Evolutionary conservation across 2,797 vertebrate genomes (phyloP), one percentile per base, ranked within the genome.

Genomic region (Notamacropus eugenii): DNA sequence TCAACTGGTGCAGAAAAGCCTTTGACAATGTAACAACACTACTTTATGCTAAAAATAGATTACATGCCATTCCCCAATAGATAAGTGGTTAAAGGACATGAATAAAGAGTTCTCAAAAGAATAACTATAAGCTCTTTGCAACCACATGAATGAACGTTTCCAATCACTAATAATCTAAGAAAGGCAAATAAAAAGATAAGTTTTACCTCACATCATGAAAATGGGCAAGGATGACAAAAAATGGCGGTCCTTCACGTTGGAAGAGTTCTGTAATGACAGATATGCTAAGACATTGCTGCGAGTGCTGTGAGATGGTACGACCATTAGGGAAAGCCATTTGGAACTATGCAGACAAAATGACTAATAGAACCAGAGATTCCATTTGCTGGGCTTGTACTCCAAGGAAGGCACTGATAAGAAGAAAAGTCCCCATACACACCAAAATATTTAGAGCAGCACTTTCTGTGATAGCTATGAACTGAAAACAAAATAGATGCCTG

Each of bases 211-310:
- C 19, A 40, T 10, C 16, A 8, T 82, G 67, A 24, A 24, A 82
- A 22, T 2, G 2, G 67, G n/a, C 31, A 67, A 67, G 34, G 31
- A 67, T 67, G 31, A 34, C 0, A 4, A 62, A 34, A 34, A 34
- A 62, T 62, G 31, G 31, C 19, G 24, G 6, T 40, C 19, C 67
- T 46, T 82, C 0, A 2, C 3, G n/a, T 0, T 24, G 19, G n/a
- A 82, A 19, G 16, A n/a, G 8, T 3, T 82, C 6, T 82, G 19
- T 9, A 46, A 46, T 22, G n/a, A 22, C n/a, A 40, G 67, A 24
- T 0, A 24, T 1, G 19, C 67, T 46, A 40, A 74, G 16, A 19
- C 1, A 0, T 0, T 9, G 6, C 2, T 22, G n/a, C 4, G n/a
- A 74, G 14, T 19, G 13, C 59, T 74, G 8, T 40, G 34, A 5